Evolutionary conservation across 2,797 vertebrate genomes (phyloP).

Genomic region (Coranthus polyacanthus): DNA sequence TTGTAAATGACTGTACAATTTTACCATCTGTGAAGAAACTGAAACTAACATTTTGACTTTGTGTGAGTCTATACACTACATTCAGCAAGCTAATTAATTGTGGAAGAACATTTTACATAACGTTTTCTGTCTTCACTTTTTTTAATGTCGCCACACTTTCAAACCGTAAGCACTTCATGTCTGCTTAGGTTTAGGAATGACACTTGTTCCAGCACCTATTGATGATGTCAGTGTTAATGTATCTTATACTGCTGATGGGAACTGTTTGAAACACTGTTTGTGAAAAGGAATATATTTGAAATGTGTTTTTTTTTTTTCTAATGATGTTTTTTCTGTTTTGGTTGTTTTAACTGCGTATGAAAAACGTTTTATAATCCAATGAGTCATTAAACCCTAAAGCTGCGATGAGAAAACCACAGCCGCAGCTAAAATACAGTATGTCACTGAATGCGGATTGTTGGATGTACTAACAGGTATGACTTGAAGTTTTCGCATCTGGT

Average conservation of each 20-base stretch:
- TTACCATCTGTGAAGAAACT: conserved; percentile 59
- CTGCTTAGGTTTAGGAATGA: conserved; percentile 29
- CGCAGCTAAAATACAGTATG: conserved; percentile 38
- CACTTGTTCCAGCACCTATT: conserved; percentile 53
- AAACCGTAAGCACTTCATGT: conserved; percentile 31
- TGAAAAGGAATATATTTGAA: conserved; percentile 44
- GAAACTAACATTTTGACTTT: conserved; percentile 44
- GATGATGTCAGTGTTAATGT: conserved; percentile 73
- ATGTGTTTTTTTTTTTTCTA: conserved; percentile 18
- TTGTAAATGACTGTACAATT: conserved; percentile 81
- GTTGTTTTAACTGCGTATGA: conserved; percentile 24
- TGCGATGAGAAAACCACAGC: conserved; percentile 47
- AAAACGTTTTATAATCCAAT: conserved; percentile 36
- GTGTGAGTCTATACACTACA: conserved; percentile 27
- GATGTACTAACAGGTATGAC: conserved; percentile 66
- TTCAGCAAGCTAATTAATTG: conserved; percentile 26
- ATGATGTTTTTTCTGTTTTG: conserved; percentile 28
- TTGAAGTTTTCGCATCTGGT: conserved; percentile 67
- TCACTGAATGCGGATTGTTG: conserved; percentile 35
- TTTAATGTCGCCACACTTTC: conserved; percentile 26
- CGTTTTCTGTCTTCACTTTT: background rate
- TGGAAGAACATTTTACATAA: conserved; percentile 21
- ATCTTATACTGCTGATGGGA: conserved; percentile 38
- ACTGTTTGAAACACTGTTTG: conserved; percentile 49
- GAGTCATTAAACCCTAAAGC: conserved; percentile 28